Percentiles rank a stretch among this genome's conserved stretches.
These are phyloP conservation scores for Micrasema minimum DNA, from an alignment of 1,140 invertebrate genomes.

Conservation along the genomic window DNA sequence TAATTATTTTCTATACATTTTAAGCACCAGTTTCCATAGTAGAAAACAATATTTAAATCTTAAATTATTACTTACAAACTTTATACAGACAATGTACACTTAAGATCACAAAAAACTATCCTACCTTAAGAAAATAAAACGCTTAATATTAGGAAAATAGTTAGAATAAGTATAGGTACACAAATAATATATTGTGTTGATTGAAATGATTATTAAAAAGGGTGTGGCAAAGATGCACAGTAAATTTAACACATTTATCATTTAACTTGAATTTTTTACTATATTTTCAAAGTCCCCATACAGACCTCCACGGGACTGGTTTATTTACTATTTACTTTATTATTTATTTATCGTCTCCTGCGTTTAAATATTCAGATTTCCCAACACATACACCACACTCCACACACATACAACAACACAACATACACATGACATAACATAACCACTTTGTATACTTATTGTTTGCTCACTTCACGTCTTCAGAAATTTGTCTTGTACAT, in stretches of 20 bases:
- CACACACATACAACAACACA: too few relatives aligned
- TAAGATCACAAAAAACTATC: neutral
- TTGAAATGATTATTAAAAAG: neutral
- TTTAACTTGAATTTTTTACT: neutral
- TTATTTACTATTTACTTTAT: neutral
- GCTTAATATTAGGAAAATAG: neutral
- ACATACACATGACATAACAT: too few relatives aligned
- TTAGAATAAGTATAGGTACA: neutral
- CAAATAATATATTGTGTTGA: neutral
- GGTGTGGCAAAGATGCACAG: neutral
- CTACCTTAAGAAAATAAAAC: neutral
- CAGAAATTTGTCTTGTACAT: too few relatives aligned
- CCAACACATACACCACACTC: too few relatives aligned
- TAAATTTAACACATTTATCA: neutral
- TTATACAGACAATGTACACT: slow-evolving; percentile 8
- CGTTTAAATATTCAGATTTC: too few relatives aligned
- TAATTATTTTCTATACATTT: slow-evolving; percentile 13
- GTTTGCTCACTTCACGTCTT: too few relatives aligned
- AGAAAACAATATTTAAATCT: slow-evolving; percentile 28
- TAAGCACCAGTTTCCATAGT: slow-evolving; percentile 25
- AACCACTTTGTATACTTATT: neutral
- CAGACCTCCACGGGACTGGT: neutral
- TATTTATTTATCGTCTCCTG: too few relatives aligned
- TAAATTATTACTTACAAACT: neutral
- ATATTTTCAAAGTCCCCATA: neutral